Percentiles rank a stretch among this genome's conserved stretches.
Conservation (phyloP, 1,140 invertebrate species). For the Drosophila santomea region DNA sequence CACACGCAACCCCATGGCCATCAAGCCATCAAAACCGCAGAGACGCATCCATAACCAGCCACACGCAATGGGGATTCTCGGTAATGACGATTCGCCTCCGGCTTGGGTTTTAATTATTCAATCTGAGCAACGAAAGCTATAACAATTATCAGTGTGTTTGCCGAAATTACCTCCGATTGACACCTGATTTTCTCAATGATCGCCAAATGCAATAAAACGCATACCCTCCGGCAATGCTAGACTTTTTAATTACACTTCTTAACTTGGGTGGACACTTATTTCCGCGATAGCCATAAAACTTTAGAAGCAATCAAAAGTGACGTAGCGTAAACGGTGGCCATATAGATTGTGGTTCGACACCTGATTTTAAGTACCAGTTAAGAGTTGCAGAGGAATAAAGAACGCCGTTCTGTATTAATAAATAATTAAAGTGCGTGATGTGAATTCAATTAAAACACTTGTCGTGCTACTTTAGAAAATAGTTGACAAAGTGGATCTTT, state of each 20-base stretch:
- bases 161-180: slow-evolving; percentile 10
- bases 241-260: not conserved
- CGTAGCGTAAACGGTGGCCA: not conserved
- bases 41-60: not conserved
- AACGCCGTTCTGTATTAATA: not conserved
- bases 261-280: not conserved
- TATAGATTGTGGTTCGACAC: not conserved
- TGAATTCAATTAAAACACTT: not conserved
- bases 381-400: not conserved
- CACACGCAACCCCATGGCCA: slow-evolving; percentile 39
- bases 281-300: not conserved
- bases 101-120: slow-evolving; percentile 34
- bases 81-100: slow-evolving; percentile 28
- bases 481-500: not conserved
- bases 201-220: too few species aligned
- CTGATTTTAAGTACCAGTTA: slow-evolving; percentile 5
- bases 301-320: not conserved
- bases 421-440: not conserved
- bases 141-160: slow-evolving; percentile 21
- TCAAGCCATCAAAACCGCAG: slow-evolving; percentile 9
- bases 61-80: slow-evolving; percentile 28
- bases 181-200: slow-evolving; percentile 10
- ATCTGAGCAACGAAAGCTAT: not conserved
- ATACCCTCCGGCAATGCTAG: not conserved
- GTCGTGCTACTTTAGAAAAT: not conserved